phyloP scores from a whole-genome alignment of 2,888 invertebrate species.

The Dryococelus australis region DNA sequence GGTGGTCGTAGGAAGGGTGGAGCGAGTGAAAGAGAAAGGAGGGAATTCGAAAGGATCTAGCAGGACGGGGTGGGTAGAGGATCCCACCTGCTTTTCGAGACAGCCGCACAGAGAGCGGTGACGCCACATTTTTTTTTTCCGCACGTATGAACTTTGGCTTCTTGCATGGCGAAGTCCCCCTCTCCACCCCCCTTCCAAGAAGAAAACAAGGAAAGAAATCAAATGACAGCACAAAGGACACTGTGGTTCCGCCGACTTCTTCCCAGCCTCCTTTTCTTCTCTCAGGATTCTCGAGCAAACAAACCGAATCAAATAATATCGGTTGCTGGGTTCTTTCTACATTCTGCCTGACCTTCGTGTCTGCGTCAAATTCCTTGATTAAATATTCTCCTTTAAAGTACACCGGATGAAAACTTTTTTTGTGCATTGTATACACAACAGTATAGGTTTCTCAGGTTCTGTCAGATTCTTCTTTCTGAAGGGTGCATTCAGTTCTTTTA shows the following conservation, averaged over 20 bases:
- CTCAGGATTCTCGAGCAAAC: background rate
- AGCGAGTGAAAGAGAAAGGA: constrained; percentile 18
- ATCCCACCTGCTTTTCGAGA: background rate
- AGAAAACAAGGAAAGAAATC: constrained; percentile 13
- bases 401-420: background rate
- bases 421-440: too few species aligned
- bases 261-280: background rate
- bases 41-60: background rate
- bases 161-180: background rate
- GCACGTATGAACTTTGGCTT: background rate
- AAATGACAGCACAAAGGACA: constrained; percentile 3
- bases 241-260: background rate
- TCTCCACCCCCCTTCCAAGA: background rate
- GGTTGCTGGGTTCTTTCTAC: background rate
- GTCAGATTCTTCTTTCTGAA: too few species aligned
- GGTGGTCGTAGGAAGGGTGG: constrained; percentile 34
- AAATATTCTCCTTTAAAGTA: background rate
- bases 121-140: background rate
- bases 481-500: too few species aligned
- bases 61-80: background rate
- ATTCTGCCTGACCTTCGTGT: background rate
- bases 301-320: background rate
- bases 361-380: background rate
- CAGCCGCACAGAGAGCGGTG: background rate
- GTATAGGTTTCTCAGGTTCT: too few species aligned